Conservation (phyloP, 2,888 invertebrate genomes). For the Anticlea derivata region DNA sequence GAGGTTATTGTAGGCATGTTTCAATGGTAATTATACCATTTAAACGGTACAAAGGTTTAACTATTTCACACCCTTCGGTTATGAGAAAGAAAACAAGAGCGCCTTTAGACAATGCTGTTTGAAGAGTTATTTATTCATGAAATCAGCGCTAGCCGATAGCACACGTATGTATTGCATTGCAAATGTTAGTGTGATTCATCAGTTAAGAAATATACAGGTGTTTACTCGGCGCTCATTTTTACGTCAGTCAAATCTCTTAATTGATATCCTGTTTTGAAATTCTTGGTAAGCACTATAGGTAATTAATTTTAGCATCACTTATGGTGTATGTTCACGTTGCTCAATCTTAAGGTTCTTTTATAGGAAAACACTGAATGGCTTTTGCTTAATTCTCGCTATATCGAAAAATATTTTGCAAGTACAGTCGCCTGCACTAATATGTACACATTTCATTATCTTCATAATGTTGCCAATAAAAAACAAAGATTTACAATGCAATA, state of each 20-base stretch:
- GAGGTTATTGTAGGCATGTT: constrained; percentile 45
- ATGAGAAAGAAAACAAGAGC: constrained; percentile 33
- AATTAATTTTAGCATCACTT: too few relatives aligned
- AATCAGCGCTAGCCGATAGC: constrained; percentile 44
- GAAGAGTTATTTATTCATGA: constrained; percentile 30
- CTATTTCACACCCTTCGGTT: constrained; percentile 47
- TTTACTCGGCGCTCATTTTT: constrained; percentile 42
- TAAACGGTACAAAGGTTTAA: constrained; percentile 48
- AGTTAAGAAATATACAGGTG: constrained; percentile 36
- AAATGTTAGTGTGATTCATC: constrained; percentile 44
- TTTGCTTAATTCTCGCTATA: too few relatives aligned
- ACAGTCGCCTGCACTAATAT: too few relatives aligned
- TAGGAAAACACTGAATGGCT: too few relatives aligned
- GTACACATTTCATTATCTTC: too few relatives aligned
- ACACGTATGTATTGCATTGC: constrained; percentile 37
- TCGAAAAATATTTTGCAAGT: too few relatives aligned
- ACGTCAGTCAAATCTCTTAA: constrained; percentile 42
- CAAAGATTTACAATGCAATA: too few relatives aligned
- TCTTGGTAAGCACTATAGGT: background rate
- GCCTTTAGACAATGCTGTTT: constrained; percentile 20
- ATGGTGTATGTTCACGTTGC: background rate
- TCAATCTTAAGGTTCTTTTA: background rate
- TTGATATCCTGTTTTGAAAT: constrained; percentile 36
- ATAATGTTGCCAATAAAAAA: too few relatives aligned
- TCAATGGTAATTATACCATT: constrained; percentile 59